Evolutionary conservation across 1,140 invertebrate species (phyloP), one percentile per base, ranked within the genome.

Genomic region (Potamilus streckersoni): DNA sequence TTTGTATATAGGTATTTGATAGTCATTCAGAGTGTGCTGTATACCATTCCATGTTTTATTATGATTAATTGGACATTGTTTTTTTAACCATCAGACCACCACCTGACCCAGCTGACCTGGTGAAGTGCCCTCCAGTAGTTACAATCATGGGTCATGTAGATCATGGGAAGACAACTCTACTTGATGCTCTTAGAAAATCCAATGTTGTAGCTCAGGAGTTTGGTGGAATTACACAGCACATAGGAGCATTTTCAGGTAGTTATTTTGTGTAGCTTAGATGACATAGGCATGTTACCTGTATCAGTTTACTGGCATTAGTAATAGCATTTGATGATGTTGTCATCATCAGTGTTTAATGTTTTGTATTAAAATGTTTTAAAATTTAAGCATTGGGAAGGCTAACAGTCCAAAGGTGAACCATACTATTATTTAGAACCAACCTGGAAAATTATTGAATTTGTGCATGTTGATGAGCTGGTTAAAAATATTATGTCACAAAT

Each of bases 111-210:
- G 89, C 91, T 59, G 86, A 92, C 17, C 87, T 97, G 16, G 92
- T 92, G 62, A 91, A 91, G 14, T 91, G 97, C 49, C 94, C 95
- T 38, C 96, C 97, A 1, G 94, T 99, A 3, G 97, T 99, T 2
- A 98, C 98, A 8, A 96, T 99, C 19, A 99, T 99, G 98, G 98
- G 98, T 0, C 98, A 99, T 91, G 97, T 99, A 3, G 98, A 99
- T 92, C 98, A 99, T 92, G 98, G 98, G 2, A 99, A 99, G 93
- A 99, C 98, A 8, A 99, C 98, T 6, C 91, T 99, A 6, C 89
- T 99, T 13, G 98, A 99, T 91, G 91, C 95, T 1, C 89, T 99
- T 23, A 90, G 98, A 72, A 93, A 97, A 71, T 94, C 96, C 0
- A 93, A 93, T 74, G 94, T 99, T 60, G 97, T 97, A 0, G 92